Evolutionary conservation across 37 sponge, comb jelly and placozoan species (phyloP).

Genomic region (Lycopodina hypogea): DNA sequence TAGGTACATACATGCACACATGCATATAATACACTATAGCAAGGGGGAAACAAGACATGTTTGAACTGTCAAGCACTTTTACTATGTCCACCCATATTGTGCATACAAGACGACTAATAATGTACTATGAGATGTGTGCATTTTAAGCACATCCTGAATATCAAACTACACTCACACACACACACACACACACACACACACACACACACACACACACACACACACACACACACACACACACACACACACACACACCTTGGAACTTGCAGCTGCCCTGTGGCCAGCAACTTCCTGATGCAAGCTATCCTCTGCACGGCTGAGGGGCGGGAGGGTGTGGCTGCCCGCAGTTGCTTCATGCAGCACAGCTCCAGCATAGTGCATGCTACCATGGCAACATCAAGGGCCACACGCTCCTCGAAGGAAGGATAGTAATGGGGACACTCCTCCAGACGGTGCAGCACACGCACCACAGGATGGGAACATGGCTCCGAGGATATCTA

Average conservation of each 20-base stretch:
- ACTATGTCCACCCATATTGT: too few species aligned
- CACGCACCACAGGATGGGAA: background rate
- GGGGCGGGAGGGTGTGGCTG: conserved; percentile 31
- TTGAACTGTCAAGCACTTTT: too few species aligned
- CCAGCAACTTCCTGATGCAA: conserved; percentile 33
- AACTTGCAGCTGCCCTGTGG: conserved; percentile 21
- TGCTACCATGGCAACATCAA: conserved; percentile 42
- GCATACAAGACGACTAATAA: too few species aligned
- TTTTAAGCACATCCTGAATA: too few species aligned
- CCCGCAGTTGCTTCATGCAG: conserved; percentile 52
- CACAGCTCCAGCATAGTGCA: conserved; percentile 59
- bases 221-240: background rate
- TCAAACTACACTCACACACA: background rate
- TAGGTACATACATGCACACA: too few species aligned
- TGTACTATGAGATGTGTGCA: too few species aligned
- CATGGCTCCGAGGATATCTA: background rate
- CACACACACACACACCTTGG: conserved; percentile 29
- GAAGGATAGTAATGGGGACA: conserved; percentile 33
- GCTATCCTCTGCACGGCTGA: conserved; percentile 38
- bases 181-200: background rate
- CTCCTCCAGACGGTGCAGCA: conserved; percentile 17
- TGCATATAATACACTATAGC: too few species aligned
- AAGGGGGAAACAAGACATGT: too few species aligned
- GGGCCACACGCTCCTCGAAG: conserved; percentile 49
- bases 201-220: background rate